Base-by-base conservation (phyloP, 2,797 vertebrate species). In the Linurgus olivaceus region DNA sequence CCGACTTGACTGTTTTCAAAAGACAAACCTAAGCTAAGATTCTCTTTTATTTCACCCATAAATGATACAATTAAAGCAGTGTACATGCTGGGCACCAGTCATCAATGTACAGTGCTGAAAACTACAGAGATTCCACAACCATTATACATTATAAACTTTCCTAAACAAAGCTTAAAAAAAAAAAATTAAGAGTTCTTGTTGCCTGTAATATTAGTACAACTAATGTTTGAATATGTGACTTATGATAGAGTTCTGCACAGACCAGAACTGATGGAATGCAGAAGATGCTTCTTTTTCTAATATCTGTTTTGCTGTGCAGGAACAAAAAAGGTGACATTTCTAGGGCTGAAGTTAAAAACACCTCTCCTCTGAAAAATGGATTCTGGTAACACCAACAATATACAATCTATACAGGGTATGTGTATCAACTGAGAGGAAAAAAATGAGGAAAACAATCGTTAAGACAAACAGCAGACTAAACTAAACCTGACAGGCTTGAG, bases 401-500 rank as follows among this genome's bases (percentile, higher is more conserved):
- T 66, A 84, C 54, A 95, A 94, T 88, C 52, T 83, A 79, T 88
- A 91, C 18, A 31, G 37, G 29, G 44, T 67, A 75, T 78, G 51
- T 82, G 61, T 80, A 91, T 93, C 92, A 94, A 45, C 61, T 89
- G 90, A 90, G 57, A 54, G 71, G 24, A 15, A 73, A 92, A 70
- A 93, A 91, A 92, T 70, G 74, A 96, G 59, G 82, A 95, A 97
- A 97, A 97, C 42, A 94, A 89, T 91, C 4, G 78, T 97, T 96
- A 96, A 95, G 85, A 96, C 71, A 96, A 92, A 91, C 77, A 94
- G 45, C 62, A 97, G 67, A 84, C 93, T 93, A 88, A 89, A 94
- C 75, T 88, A 97, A 93, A 94, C 74, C 88, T 97, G 97, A 97
- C 97, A 97, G 93, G 48, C 47, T 97, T 97, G 96, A 98, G 85